A percentile compares a stretch with the other conserved stretches of the same genome.
These are phyloP conservation scores for Nesidiocoris tenuis DNA, from an alignment of 2,888 invertebrate species.

Conservation along the genomic window DNA sequence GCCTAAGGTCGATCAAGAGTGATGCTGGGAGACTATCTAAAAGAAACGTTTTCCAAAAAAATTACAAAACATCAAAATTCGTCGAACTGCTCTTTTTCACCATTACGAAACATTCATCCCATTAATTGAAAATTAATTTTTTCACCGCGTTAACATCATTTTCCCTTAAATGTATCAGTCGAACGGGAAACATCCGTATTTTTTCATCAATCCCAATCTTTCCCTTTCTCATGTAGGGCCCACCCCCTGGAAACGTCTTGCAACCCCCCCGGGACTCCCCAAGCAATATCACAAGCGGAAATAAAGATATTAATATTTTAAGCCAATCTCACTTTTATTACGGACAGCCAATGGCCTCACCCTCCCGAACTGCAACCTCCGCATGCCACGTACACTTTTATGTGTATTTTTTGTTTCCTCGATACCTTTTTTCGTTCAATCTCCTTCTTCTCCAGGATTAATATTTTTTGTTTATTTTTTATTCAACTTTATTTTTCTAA, in stretches of 20 bases:
- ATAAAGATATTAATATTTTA: slow-evolving; percentile 46
- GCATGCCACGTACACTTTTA: slow-evolving; percentile 42
- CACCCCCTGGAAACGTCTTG: not conserved
- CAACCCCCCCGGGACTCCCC: slow-evolving; percentile 19
- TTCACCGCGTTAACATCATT: too few species aligned
- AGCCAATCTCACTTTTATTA: slow-evolving; percentile 43
- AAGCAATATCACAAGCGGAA: slow-evolving; percentile 40
- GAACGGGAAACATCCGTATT: too few species aligned
- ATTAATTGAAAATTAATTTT: too few species aligned
- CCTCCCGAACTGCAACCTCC: slow-evolving; percentile 17
- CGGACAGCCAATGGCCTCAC: not conserved
- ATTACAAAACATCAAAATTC: too few species aligned
- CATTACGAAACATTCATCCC: too few species aligned
- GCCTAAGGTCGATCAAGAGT: too few species aligned
- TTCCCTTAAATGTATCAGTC: too few species aligned
- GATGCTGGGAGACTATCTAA: too few species aligned
- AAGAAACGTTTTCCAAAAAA: too few species aligned
- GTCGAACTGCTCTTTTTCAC: too few species aligned
- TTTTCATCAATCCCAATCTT: slow-evolving; percentile 37
- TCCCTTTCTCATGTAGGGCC: not conserved
- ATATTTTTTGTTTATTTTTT: slow-evolving; percentile 20
- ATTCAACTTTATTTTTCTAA: slow-evolving; percentile 31
- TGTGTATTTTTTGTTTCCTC: slow-evolving; percentile 41
- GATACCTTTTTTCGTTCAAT: slow-evolving; percentile 36
- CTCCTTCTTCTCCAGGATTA: not conserved